Conservation (phyloP, 1,140 invertebrate genomes). For the Xylocopa sonorina region DNA sequence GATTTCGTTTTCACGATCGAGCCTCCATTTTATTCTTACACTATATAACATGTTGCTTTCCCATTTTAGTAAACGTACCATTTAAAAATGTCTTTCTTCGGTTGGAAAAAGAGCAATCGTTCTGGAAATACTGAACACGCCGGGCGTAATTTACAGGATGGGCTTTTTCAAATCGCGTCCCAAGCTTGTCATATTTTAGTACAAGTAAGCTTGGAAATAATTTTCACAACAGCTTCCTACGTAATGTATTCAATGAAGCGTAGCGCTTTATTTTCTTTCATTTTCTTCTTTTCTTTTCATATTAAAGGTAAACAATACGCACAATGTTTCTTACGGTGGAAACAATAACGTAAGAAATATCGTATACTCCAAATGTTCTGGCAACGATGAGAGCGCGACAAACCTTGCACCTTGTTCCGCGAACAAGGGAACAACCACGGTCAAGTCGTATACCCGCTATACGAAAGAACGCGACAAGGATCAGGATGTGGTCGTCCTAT, state of each 20-base stretch:
- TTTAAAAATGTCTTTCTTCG: conserved; percentile 78
- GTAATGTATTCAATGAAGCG: not conserved
- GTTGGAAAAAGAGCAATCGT: conserved; percentile 63
- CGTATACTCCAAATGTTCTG: conserved; percentile 83
- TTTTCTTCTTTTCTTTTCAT: not conserved
- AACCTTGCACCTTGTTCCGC: conserved; percentile 53
- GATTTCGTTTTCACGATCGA: too few relatives aligned
- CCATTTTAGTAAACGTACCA: conserved; percentile 26
- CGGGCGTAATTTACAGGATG: conserved; percentile 85
- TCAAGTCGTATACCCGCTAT: conserved; percentile 58
- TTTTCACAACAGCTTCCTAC: not conserved
- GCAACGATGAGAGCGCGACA: conserved; percentile 71
- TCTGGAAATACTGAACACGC: conserved; percentile 63
- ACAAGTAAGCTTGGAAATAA: conserved; percentile 78
- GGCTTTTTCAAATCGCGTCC: conserved; percentile 87
- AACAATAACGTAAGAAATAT: conserved; percentile 84
- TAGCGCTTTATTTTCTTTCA: too few relatives aligned
- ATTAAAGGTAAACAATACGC: conserved; percentile 85
- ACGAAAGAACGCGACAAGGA: conserved; percentile 64
- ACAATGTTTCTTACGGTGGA: conserved; percentile 86
- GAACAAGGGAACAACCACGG: conserved; percentile 22
- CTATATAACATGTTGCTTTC: not conserved
- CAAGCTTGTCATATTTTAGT: conserved; percentile 88
- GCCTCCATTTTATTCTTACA: too few relatives aligned
- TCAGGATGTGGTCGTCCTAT: conserved; percentile 75